phyloP scores from a whole-genome alignment of 2,113 vertebrate genomes.

The Falco punctatus region DNA sequence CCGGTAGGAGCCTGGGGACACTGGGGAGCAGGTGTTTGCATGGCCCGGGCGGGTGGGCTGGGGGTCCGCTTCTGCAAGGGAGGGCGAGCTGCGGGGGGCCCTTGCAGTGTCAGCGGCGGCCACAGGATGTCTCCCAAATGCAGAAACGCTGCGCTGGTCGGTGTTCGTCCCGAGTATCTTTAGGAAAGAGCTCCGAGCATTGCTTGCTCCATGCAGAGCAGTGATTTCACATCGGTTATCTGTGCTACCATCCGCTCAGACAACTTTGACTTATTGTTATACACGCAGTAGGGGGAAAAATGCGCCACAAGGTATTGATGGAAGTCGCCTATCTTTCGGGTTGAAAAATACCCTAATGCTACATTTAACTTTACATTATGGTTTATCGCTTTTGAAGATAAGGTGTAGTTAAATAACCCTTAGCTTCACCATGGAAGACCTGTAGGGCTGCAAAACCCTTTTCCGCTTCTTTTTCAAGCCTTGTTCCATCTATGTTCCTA shows the following conservation, averaged over 20 bases:
- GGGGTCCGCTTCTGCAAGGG: not conserved
- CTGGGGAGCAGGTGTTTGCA: accelerated
- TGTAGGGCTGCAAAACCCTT: not conserved
- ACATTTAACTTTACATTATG: not conserved
- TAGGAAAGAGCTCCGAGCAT: not conserved
- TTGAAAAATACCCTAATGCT: not conserved
- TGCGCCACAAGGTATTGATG: not conserved
- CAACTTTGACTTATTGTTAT: not conserved
- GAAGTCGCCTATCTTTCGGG: not conserved
- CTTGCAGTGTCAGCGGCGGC: conserved; percentile 2
- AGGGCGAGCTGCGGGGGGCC: not conserved
- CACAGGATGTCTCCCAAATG: conserved; percentile 60
- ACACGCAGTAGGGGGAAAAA: not conserved
- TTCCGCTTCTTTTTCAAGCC: not conserved
- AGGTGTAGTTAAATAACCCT: not conserved
- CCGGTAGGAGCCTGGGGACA: not conserved
- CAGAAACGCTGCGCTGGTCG: not conserved
- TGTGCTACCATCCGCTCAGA: accelerated
- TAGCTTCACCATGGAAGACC: not conserved
- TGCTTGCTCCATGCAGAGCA: accelerated
- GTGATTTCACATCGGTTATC: accelerated
- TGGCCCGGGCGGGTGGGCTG: not conserved
- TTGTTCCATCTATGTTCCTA: not conserved
- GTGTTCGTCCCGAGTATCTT: not conserved
- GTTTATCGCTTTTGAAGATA: not conserved